Percentiles rank a stretch among this genome's conserved stretches.
phyloP scores from a whole-genome alignment of 1,140 invertebrate genomes.

The Papilio polytes region DNA sequence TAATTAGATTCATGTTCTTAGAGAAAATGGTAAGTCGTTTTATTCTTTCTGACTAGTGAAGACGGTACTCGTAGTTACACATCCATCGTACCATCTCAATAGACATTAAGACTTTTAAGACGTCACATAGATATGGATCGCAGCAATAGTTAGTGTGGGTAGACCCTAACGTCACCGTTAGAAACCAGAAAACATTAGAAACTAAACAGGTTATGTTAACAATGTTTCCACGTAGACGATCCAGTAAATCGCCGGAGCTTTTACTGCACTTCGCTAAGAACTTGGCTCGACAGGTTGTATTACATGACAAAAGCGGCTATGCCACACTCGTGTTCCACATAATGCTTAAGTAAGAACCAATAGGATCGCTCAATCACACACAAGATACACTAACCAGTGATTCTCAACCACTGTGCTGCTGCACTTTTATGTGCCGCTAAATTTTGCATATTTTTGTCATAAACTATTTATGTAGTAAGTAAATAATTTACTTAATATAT shows the following conservation, averaged over 20 bases:
- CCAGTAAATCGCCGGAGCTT: conserved; percentile 1
- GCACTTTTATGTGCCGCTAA: too few species aligned
- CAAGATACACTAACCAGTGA: too few species aligned
- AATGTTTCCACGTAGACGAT: conserved; percentile 28
- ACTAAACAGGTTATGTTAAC: conserved; percentile 35
- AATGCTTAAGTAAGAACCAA: background rate
- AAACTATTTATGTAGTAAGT: too few species aligned
- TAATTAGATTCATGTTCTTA: too few species aligned
- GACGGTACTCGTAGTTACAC: too few species aligned
- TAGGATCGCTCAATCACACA: background rate
- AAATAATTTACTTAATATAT: too few species aligned
- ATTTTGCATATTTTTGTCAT: too few species aligned
- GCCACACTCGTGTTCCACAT: background rate
- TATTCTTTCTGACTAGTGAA: too few species aligned
- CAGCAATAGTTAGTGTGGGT: background rate
- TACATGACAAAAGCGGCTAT: conserved; percentile 1
- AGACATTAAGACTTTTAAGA: background rate
- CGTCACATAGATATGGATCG: background rate
- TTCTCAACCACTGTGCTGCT: too few species aligned
- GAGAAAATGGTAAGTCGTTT: too few species aligned
- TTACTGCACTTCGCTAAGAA: conserved; percentile 7
- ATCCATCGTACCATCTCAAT: too few species aligned
- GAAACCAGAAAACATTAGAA: conserved; percentile 30
- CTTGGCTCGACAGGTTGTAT: conserved; percentile 17
- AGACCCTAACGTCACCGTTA: conserved; percentile 26